Percentiles rank a stretch among this genome's conserved stretches.
Evolutionary conservation across 2,797 vertebrate species (phyloP).

Genomic region (Valencia hispanica): DNA sequence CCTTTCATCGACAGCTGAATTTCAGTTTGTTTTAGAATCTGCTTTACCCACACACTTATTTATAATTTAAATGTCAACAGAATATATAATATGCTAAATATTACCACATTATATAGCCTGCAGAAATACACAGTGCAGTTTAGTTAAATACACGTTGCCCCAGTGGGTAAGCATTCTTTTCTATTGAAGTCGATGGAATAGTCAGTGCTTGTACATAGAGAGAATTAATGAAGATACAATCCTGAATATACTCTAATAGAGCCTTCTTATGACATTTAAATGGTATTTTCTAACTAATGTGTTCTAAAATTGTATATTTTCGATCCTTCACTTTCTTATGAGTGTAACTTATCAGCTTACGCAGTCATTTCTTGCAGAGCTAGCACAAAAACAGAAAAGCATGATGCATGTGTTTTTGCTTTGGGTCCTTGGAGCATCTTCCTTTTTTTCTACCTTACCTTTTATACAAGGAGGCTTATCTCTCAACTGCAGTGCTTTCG

Average conservation of each 20-base stretch:
- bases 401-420: constrained; percentile 62
- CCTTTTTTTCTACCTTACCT: constrained; percentile 59
- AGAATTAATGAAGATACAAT: not conserved
- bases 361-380: constrained; percentile 27
- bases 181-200: constrained; percentile 8
- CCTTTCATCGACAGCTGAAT: constrained; percentile 6
- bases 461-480: constrained; percentile 76
- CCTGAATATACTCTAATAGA: not conserved
- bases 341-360: constrained; percentile 18
- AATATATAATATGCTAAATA: constrained; percentile 44
- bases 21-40: constrained; percentile 33
- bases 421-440: constrained; percentile 64
- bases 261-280: not conserved
- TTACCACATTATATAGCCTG: constrained; percentile 29
- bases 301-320: not conserved
- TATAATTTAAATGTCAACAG: constrained; percentile 57
- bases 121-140: constrained; percentile 24
- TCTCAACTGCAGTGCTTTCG: constrained; percentile 75
- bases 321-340: not conserved
- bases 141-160: constrained; percentile 48
- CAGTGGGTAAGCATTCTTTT: constrained; percentile 19
- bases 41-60: constrained; percentile 35
- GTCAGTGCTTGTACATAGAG: not conserved
- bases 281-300: constrained; percentile 5
- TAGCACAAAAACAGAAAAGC: constrained; percentile 39